phyloP scores from a whole-genome alignment of 1,140 invertebrate species.

The Nomia melanderi region DNA sequence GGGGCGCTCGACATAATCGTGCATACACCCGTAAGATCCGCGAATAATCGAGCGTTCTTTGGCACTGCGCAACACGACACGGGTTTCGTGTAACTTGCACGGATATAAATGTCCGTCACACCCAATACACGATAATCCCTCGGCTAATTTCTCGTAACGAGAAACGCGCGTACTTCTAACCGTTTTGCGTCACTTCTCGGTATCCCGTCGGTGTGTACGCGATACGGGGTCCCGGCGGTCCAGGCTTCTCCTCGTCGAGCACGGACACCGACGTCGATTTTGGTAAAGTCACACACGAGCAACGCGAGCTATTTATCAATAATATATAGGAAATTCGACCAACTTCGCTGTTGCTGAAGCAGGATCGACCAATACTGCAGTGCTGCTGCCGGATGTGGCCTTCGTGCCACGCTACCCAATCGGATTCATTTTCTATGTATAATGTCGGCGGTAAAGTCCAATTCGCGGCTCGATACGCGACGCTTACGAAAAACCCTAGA shows the following conservation, averaged over 20 bases:
- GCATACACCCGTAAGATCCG: slow-evolving; percentile 36
- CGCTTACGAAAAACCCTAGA: slow-evolving; percentile 37
- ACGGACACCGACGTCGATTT: slow-evolving; percentile 51
- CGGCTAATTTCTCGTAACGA: slow-evolving; percentile 17
- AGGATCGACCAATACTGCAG: slow-evolving; percentile 71
- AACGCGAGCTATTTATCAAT: slow-evolving; percentile 68
- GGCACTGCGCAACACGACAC: slow-evolving; percentile 46
- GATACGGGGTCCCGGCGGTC: slow-evolving; percentile 1
- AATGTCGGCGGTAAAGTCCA: slow-evolving; percentile 59
- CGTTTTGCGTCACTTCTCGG: slow-evolving; percentile 32
- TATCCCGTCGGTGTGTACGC: neutral
- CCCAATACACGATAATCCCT: slow-evolving; percentile 66
- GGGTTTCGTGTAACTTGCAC: slow-evolving; percentile 35
- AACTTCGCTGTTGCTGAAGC: slow-evolving; percentile 64
- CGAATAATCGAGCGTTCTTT: slow-evolving; percentile 38
- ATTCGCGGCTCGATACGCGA: slow-evolving; percentile 46
- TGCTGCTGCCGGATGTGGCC: slow-evolving; percentile 69
- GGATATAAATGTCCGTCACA: slow-evolving; percentile 65
- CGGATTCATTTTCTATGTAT: slow-evolving; percentile 50
- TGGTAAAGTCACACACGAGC: slow-evolving; percentile 56
- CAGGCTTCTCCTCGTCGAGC: slow-evolving; percentile 16
- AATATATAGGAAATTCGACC: slow-evolving; percentile 65
- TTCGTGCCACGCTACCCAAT: slow-evolving; percentile 66
- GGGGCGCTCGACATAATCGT: slow-evolving; percentile 57
- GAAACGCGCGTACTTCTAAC: slow-evolving; percentile 38